phyloP scores from a whole-genome alignment of 2,888 invertebrate species.

The Agrenia bidenticulata region DNA sequence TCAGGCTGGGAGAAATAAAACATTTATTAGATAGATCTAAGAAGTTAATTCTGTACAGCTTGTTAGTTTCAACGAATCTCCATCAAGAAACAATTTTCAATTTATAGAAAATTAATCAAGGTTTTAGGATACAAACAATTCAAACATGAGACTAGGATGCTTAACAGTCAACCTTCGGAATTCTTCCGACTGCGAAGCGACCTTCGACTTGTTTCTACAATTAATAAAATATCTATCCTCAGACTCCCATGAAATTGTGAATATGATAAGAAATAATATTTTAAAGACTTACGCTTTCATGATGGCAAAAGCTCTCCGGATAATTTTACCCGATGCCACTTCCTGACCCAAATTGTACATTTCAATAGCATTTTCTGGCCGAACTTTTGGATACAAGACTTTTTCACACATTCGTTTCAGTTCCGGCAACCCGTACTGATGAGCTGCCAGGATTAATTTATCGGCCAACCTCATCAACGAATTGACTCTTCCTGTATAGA shows the following conservation, averaged over 20 bases:
- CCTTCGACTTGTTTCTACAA: conserved; percentile 43
- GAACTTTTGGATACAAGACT: conserved; percentile 31
- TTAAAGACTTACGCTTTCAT: conserved; percentile 45
- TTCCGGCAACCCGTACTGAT: conserved; percentile 38
- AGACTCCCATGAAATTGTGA: too few species aligned
- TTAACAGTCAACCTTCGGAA: conserved; percentile 43
- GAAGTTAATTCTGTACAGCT: too few species aligned
- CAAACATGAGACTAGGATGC: conserved; percentile 48
- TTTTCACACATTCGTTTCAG: conserved; percentile 44
- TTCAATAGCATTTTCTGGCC: conserved; percentile 41
- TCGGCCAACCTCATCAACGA: conserved; percentile 31
- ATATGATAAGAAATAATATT: too few species aligned
- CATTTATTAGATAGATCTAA: too few species aligned
- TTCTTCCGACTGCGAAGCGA: conserved; percentile 45
- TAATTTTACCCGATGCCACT: conserved; percentile 35
- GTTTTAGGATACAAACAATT: conserved; percentile 39
- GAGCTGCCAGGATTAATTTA: conserved; percentile 32
- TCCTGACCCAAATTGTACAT: conserved; percentile 44
- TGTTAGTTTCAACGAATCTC: too few species aligned
- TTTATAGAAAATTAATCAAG: too few species aligned
- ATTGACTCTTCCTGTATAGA: conserved; percentile 47
- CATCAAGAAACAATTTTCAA: too few species aligned
- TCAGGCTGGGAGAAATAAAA: too few species aligned
- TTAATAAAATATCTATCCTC: too few species aligned
- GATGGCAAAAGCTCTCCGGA: conserved; percentile 39